Evolutionary conservation across 2,113 vertebrate genomes (phyloP), one percentile per base, ranked within the genome.

Genomic region (Chaetodon auriga): DNA sequence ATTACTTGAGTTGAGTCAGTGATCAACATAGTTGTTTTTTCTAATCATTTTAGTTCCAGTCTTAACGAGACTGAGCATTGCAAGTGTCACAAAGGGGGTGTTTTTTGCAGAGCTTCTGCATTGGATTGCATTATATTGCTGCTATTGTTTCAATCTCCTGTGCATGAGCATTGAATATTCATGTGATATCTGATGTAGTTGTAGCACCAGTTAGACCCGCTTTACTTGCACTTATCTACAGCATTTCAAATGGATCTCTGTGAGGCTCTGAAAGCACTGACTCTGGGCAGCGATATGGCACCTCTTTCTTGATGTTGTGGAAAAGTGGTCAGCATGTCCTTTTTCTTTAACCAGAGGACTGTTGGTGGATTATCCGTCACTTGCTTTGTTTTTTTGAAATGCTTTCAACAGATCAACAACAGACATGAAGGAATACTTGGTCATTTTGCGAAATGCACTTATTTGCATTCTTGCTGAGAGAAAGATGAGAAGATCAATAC

Each of bases 211-310:
- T 61, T 60, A 41, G 46, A 54, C 14, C 16, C 2, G 5, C 25
- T 23, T 60, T 46, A 25, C 9, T 25, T 61, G 5, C 23, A 23
- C 35, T 25, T 60, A n/a, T n/a, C n/a, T n/a, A n/a, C n/a, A n/a
- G n/a, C n/a, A 73, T 80, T 70, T 83, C 51, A n/a, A 23, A 57
- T 65, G 38, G 45, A 53, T 51, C 41, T 45, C 21, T 14, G 35
- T 7, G 4, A 81, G 19, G 66, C 63, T 66, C 36, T 23, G n/a
- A 30, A 69, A 54, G 57, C 25, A 30, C 41, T 70, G 57, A 51
- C 19, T 71, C n/a, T 35, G 11, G 61, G 48, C 54, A 63, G 48
- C 23, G 68, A 87, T 84, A 91, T 94, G 93, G 93, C 92, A 93
- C 92, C 66, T 85, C 19, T 48, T 23, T 82, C 49, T 11, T 78